These are phyloP conservation scores for Holothuria leucospilota DNA, from an alignment of 53 echinoderm and acorn worm genomes.

Conservation along the genomic window DNA sequence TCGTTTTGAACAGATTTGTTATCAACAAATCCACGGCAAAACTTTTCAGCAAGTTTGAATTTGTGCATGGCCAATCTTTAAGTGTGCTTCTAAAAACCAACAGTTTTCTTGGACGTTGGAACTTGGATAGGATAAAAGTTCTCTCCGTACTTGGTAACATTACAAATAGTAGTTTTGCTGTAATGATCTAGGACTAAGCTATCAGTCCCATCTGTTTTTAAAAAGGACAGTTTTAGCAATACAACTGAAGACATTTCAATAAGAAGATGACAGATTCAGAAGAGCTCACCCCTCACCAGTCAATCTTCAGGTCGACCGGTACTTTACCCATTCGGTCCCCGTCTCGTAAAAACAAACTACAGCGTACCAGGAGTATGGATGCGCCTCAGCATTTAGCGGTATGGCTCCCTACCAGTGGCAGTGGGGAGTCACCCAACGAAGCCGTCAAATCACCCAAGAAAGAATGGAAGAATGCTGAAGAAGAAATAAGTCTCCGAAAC, in stretches of 20 bases:
- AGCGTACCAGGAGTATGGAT: conserved; percentile 19
- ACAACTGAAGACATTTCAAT: neutral
- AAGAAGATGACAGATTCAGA: neutral
- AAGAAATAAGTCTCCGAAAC: conserved; percentile 17
- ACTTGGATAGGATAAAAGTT: no score
- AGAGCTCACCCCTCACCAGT: neutral
- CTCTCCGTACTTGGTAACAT: no score
- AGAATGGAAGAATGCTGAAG: conserved; percentile 16
- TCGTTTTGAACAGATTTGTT: no score
- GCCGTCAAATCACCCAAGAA: neutral
- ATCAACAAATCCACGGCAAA: no score
- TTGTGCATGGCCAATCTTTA: no score
- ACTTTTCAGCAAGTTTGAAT: no score
- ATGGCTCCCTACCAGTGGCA: conserved; percentile 8
- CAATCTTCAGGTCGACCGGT: neutral
- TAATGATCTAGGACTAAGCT: no score
- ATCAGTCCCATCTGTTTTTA: neutral
- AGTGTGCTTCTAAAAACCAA: no score
- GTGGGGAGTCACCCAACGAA: neutral
- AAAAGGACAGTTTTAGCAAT: neutral
- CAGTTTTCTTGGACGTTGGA: no score
- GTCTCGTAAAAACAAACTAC: conserved; percentile 4
- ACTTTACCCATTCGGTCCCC: conserved; percentile 8
- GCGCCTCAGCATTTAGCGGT: conserved; percentile 17
- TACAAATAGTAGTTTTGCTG: no score